Evolutionary conservation across 2,797 vertebrate genomes (phyloP), one percentile per base, ranked within the genome.

Genomic region (Myotis findleyi): DNA sequence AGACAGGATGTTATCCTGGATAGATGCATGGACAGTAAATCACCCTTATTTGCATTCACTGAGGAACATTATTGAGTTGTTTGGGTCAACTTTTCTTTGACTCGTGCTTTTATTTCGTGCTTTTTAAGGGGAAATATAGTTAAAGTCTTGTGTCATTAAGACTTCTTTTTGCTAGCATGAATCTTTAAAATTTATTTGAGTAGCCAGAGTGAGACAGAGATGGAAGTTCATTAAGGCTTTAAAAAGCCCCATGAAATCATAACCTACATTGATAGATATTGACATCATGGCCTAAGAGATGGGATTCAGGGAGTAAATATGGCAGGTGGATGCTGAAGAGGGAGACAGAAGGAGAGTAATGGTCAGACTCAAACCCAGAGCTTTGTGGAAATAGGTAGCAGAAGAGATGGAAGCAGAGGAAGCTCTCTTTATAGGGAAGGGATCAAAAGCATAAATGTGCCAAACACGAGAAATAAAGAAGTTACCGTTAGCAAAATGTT

Each of bases 41-140:
- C 51, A n/a, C 25, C 69, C 68, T 49, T 38, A 64, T 71, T 79
- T 77, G 44, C 83, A 27, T 91, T 93, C 51, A 83, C 38, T 30
- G 64, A 91, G 75, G 53, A 95, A 57, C 13, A 41, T 53, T 44
- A 2, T 47, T 87, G 44, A 55, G 13, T 88, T 49, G 53, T 30
- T 9, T 84, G 55, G 30, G 36, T 44, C 71, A 55, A 30, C 13
- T 87, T 91, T 85, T 87, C 83, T 83, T 92, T 85, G 49, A 94
- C 71, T 30, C 75, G 23, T 76, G 23, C 69, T 96, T 94, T 88
- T 82, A 49, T 77, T 66, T 93, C 66, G 4, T 53, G n/a, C 27
- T 84, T 94, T 94, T 92, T 18, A 90, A 80, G 33, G 49, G 49
- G 13, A 68, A 94, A 95, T 75, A 72, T 44, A 94, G 30, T 89